Conservation (phyloP, 1,140 invertebrate genomes). For the Lepidurus arcticus region DNA sequence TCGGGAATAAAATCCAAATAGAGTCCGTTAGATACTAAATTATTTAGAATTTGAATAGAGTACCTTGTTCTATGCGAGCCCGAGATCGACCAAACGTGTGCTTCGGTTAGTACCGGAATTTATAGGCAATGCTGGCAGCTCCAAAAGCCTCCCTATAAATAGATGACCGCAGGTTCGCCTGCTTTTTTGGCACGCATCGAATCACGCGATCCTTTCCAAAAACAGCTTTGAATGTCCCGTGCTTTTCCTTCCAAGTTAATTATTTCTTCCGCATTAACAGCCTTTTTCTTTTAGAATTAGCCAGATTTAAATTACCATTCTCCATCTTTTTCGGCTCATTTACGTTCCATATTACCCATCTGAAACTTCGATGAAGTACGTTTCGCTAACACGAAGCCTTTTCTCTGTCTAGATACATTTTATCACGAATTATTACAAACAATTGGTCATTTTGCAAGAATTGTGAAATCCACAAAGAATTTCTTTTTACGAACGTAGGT, state of each 20-base stretch:
- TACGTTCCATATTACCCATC: too few relatives aligned
- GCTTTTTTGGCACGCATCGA: neutral
- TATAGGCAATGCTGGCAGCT: slow-evolving; percentile 1
- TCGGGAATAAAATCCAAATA: too few relatives aligned
- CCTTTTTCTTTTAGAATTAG: neutral
- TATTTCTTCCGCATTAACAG: neutral
- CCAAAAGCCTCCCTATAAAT: neutral
- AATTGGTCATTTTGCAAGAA: too few relatives aligned
- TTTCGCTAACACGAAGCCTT: too few relatives aligned
- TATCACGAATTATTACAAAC: too few relatives aligned
- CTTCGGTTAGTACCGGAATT: neutral
- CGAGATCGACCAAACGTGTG: slow-evolving; percentile 9
- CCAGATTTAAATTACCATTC: too few relatives aligned
- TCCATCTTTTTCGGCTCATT: too few relatives aligned
- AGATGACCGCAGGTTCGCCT: too few relatives aligned
- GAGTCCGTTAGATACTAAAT: neutral
- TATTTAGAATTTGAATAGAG: neutral
- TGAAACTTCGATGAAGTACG: too few relatives aligned
- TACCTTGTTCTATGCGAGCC: neutral
- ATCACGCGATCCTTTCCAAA: slow-evolving; percentile 12
- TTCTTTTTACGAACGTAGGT: too few relatives aligned
- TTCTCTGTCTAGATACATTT: too few relatives aligned
- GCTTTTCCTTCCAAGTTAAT: neutral
- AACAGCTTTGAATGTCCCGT: neutral
- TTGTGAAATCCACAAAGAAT: too few relatives aligned